Percentiles rank a stretch among this genome's conserved stretches.
These are phyloP conservation scores for Portunus trituberculatus DNA, from an alignment of 1,140 invertebrate species.

Conservation along the genomic window DNA sequence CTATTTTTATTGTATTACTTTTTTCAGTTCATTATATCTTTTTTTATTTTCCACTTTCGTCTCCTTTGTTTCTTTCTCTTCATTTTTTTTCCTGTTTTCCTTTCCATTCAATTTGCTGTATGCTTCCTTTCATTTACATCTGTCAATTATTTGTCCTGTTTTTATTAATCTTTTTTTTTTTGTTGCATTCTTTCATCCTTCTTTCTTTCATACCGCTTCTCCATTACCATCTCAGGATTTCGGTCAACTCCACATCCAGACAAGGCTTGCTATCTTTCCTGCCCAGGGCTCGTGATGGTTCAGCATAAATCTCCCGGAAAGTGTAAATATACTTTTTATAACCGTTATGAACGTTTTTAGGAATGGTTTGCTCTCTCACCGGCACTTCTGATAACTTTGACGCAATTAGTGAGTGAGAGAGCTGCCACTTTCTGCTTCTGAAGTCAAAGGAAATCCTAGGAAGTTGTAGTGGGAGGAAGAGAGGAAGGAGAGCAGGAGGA, in stretches of 20 bases:
- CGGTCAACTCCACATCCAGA: no score
- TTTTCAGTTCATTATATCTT: no score
- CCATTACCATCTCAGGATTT: not conserved
- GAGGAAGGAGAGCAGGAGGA: no score
- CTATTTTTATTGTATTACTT: no score
- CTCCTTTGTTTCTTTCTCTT: not conserved
- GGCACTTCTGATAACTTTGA: conserved; percentile 5
- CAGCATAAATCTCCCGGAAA: no score
- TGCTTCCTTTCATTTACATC: no score
- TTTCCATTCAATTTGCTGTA: no score
- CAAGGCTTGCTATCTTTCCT: no score
- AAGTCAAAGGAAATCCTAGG: conserved; percentile 14
- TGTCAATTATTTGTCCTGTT: no score
- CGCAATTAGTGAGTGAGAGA: not conserved
- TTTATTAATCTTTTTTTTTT: not conserved
- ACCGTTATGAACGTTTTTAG: not conserved
- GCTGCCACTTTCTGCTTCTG: conserved; percentile 4
- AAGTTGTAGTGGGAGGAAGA: not conserved
- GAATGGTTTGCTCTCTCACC: not conserved
- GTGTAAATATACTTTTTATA: not conserved
- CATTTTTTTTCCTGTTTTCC: not conserved
- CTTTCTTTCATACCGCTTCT: not conserved
- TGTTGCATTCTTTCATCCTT: not conserved
- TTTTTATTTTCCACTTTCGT: no score
- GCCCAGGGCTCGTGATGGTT: no score